Conservation (phyloP, 2,113 vertebrate genomes). For the Chinchilla lanigera region DNA sequence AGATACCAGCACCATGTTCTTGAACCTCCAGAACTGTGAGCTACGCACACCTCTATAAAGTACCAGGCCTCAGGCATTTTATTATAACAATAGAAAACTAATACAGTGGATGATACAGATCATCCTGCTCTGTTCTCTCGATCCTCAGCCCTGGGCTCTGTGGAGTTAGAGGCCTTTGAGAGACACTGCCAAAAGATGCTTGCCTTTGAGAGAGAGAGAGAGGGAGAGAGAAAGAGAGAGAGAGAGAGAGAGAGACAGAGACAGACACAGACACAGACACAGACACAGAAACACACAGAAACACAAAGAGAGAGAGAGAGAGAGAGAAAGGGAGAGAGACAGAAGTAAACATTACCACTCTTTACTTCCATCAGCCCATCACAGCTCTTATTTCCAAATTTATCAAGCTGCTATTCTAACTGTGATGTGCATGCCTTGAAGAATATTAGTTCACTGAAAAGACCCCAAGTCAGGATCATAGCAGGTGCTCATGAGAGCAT, state of each 20-base stretch:
- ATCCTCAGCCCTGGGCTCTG: neutral
- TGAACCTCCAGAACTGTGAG: too few species aligned
- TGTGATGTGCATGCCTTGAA: neutral
- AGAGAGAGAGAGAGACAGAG: too few species aligned
- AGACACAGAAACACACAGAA: too few species aligned
- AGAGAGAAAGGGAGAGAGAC: too few species aligned
- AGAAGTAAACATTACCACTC: neutral
- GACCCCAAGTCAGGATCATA: neutral
- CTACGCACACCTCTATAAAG: neutral
- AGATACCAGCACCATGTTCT: too few species aligned
- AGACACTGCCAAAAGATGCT: neutral
- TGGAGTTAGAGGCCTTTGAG: neutral
- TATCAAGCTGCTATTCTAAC: too few species aligned
- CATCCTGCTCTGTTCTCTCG: neutral
- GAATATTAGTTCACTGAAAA: neutral
- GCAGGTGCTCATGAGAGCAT: neutral
- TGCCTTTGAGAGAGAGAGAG: neutral
- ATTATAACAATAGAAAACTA: neutral
- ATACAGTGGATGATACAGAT: neutral
- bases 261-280: too few species aligned
- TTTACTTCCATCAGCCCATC: neutral
- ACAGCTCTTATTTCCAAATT: neutral
- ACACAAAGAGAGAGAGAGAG: too few species aligned
- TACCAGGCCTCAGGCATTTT: neutral
- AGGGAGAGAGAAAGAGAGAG: too few species aligned